These are phyloP conservation scores for Apodemia mormo DNA, from an alignment of 2,888 invertebrate species.

Conservation along the genomic window DNA sequence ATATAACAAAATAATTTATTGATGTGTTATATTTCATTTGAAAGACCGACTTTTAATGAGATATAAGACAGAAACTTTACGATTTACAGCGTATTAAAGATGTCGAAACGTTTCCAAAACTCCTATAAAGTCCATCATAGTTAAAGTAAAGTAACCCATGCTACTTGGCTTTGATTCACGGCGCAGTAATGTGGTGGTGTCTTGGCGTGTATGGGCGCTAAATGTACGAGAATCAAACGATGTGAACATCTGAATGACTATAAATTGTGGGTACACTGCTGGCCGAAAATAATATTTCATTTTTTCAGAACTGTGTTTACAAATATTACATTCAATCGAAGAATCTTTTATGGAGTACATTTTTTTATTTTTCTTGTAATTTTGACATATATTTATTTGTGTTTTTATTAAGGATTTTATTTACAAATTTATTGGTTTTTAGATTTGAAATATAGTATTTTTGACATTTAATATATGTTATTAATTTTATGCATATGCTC, in stretches of 20 bases:
- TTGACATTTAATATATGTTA: no score
- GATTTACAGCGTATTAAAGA: background rate
- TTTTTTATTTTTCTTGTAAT: no score
- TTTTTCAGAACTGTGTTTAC: no score
- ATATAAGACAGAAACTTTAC: conserved; percentile 1
- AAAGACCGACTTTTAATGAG: background rate
- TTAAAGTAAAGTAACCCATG: conserved; percentile 21
- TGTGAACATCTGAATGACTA: conserved; percentile 1
- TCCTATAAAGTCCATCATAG: conserved; percentile 16
- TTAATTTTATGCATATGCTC: no score
- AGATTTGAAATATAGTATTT: no score
- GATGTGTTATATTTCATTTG: no score
- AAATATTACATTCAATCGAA: no score
- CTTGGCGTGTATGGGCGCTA: background rate
- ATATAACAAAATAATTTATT: no score
- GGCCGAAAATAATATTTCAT: background rate
- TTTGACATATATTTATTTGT: no score
- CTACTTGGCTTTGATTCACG: background rate
- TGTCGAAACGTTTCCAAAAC: background rate
- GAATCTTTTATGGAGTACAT: no score
- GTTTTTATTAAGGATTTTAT: no score
- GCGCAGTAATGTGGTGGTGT: background rate
- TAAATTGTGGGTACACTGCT: background rate
- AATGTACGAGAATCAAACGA: background rate
- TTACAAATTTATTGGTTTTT: no score